These are phyloP conservation scores for Bradypus variegatus DNA, from an alignment of 2,797 vertebrate species.

Conservation along the genomic window DNA sequence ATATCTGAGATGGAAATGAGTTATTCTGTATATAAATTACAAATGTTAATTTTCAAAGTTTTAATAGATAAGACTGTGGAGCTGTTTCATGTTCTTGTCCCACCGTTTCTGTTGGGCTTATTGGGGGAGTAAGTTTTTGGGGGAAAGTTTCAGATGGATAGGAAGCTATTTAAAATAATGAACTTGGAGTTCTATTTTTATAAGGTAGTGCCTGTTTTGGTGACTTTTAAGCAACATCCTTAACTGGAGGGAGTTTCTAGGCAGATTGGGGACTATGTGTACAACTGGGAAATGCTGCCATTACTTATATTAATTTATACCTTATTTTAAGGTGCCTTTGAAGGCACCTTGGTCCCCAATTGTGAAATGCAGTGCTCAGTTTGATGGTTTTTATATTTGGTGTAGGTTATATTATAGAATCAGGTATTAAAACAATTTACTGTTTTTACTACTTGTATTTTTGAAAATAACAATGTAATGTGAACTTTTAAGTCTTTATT, in stretches of 20 bases:
- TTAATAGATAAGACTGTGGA: not conserved
- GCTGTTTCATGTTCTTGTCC: not conserved
- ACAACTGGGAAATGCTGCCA: not conserved
- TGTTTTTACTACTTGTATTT: not conserved
- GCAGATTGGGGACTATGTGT: not conserved
- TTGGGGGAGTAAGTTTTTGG: not conserved
- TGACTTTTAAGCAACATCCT: not conserved
- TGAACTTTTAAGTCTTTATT: not conserved
- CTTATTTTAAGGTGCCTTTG: not conserved
- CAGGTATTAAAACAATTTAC: not conserved
- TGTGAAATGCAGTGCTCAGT: not conserved
- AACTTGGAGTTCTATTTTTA: conserved; percentile 34
- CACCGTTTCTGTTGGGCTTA: not conserved
- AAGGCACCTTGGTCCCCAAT: not conserved
- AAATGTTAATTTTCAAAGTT: not conserved
- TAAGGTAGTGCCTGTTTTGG: conserved; percentile 20
- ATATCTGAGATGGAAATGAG: not conserved
- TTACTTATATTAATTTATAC: not conserved
- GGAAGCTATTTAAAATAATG: conserved; percentile 25
- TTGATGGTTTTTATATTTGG: not conserved
- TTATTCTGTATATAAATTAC: not conserved
- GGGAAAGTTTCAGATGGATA: not conserved
- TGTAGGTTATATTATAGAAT: not conserved
- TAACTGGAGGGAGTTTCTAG: not conserved
- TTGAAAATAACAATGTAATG: not conserved